Evolutionary conservation across 2,888 invertebrate species (phyloP).

Genomic region (Agrotis exclamationis): DNA sequence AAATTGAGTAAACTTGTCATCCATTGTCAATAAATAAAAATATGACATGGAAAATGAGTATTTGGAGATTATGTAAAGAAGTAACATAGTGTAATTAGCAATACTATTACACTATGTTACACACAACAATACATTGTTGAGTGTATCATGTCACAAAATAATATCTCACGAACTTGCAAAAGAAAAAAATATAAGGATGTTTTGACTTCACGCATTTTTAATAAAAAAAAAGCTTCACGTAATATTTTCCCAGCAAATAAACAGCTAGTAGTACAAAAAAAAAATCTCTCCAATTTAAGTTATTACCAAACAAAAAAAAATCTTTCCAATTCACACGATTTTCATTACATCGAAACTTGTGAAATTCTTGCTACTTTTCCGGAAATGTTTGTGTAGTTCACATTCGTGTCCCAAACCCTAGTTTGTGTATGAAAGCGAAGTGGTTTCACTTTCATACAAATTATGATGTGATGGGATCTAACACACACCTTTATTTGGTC

Average conservation of each 20-base stretch:
- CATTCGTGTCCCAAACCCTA: conserved; percentile 38
- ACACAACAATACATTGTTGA: no score
- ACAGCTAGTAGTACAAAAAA: background rate
- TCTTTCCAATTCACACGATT: background rate
- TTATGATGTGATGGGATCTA: conserved; percentile 72
- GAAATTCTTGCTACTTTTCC: conserved; percentile 26
- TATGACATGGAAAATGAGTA: no score
- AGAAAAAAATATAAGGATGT: no score
- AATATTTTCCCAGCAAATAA: background rate
- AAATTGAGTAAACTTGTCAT: no score
- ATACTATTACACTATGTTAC: no score
- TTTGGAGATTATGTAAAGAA: no score
- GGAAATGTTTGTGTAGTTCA: conserved; percentile 20
- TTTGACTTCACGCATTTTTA: no score
- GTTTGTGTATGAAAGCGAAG: conserved; percentile 72
- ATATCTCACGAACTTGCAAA: no score
- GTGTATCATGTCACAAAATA: no score
- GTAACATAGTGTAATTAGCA: no score
- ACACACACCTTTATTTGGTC: conserved; percentile 72
- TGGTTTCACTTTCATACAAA: conserved; percentile 84
- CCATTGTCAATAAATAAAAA: no score
- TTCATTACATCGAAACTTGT: conserved; percentile 1
- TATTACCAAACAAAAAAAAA: background rate
- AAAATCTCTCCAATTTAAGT: background rate
- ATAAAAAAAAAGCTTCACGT: background rate